Evolutionary conservation across 2,888 invertebrate species (phyloP), one percentile per base, ranked within the genome.

Genomic region (Eulithis testata): DNA sequence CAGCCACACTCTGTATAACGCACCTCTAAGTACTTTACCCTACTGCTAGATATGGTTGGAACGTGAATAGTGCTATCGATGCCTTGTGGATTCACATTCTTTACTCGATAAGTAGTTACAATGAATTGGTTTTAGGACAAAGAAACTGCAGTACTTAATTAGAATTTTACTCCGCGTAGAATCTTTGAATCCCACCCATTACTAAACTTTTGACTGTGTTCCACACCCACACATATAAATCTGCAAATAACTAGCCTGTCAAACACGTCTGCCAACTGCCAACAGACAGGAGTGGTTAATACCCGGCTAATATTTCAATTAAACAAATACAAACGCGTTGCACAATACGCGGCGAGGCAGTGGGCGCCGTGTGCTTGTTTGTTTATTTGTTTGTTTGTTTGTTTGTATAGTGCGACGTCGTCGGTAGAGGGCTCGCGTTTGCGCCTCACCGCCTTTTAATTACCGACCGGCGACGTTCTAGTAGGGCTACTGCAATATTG

Each of bases 361-460:
- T 14, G 50, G 11, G 52, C 47, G 50, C 8, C 36, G 65, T 37
- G 57, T 67, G 62, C 68, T 6, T 8, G 37, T 9, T 6, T 40
- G 37, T 54, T 69, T 68, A n/a, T n/a, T 51, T 56, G 78, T 72
- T 67, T 74, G 78, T 74, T 71, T 73, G 74, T 73, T 69, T 71
- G 72, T 68, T 51, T 43, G 58, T 21, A 31, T 21, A 21, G 60
- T 27, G 57, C 31, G 58, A 3, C 67, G 74, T 62, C 71, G 78
- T 76, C 47, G 11, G 75, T 72, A 72, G 72, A 81, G 83, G 74
- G 77, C 66, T 51, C 68, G 57, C 59, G 11, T 9, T 62, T 63
- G 73, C 80, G 81, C 80, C 70, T 77, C 77, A 76, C 67, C 74
- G 80, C 76, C 71, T 80, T 82, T 82, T 81, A 82, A 84, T 83